Conservation (phyloP, 2,888 invertebrate genomes). For the Thecocarcelia acutangulata region DNA sequence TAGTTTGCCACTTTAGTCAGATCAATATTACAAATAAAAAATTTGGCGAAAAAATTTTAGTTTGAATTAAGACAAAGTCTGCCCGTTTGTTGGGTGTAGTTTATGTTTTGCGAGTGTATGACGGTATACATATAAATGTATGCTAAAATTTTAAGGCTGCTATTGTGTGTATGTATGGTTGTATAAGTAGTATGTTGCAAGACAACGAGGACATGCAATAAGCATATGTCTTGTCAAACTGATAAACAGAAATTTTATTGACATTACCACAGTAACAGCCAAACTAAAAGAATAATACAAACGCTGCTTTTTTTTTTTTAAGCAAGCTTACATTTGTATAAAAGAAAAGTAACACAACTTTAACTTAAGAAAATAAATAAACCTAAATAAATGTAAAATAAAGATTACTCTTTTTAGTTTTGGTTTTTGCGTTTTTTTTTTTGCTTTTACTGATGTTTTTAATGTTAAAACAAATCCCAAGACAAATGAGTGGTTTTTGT, state of each 20-base stretch:
- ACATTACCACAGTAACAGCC: conserved; percentile 70
- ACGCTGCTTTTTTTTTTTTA: conserved; percentile 17
- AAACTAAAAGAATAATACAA: conserved; percentile 44
- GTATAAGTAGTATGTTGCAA: conserved; percentile 57
- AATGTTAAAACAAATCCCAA: conserved; percentile 70
- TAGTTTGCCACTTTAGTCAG: no score
- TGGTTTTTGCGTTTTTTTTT: neutral
- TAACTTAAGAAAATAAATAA: conserved; percentile 57
- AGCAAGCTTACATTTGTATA: neutral
- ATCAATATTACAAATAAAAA: no score
- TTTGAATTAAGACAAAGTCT: no score
- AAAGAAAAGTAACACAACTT: conserved; percentile 36
- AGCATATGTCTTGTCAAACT: conserved; percentile 72
- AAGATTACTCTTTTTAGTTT: conserved; percentile 59
- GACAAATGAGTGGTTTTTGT: conserved; percentile 64
- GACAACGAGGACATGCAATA: conserved; percentile 69
- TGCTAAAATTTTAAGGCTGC: conserved; percentile 15
- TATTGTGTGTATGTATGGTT: conserved; percentile 10
- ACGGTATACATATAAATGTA: conserved; percentile 28
- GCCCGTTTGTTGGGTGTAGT: neutral
- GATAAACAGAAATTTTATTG: conserved; percentile 74
- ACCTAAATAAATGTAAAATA: conserved; percentile 68
- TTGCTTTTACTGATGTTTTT: conserved; percentile 52
- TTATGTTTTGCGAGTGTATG: conserved; percentile 13
- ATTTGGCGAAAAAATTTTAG: no score